Conservation (phyloP, 2,888 invertebrate genomes). For the Alitta virens region DNA sequence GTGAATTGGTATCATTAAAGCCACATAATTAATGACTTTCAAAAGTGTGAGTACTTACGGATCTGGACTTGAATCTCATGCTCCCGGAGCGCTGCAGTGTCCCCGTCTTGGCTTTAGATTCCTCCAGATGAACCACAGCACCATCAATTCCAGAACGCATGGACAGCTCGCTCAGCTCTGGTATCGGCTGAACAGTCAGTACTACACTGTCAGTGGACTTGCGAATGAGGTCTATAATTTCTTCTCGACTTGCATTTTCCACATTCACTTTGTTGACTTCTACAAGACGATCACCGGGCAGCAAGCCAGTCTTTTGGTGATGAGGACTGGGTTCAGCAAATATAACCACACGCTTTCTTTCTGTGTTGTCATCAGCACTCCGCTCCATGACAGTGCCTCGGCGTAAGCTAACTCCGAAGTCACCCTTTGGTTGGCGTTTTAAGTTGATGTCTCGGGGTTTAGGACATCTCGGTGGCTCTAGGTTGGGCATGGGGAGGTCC, state of each 20-base stretch:
- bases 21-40: too few relatives aligned
- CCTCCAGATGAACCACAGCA: slow-evolving; percentile 67
- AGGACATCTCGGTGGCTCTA: slow-evolving; percentile 52
- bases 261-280: slow-evolving; percentile 87
- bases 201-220: slow-evolving; percentile 59
- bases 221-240: slow-evolving; percentile 85
- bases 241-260: slow-evolving; percentile 81
- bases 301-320: slow-evolving; percentile 74
- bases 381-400: slow-evolving; percentile 74
- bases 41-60: slow-evolving; percentile 16
- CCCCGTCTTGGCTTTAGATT: slow-evolving; percentile 65
- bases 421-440: slow-evolving; percentile 69
- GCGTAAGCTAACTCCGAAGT: slow-evolving; percentile 90
- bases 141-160: slow-evolving; percentile 73
- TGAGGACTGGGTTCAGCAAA: slow-evolving; percentile 86
- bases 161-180: slow-evolving; percentile 86
- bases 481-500: slow-evolving; percentile 52
- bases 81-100: slow-evolving; percentile 78
- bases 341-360: slow-evolving; percentile 72
- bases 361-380: slow-evolving; percentile 32
- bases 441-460: slow-evolving; percentile 73
- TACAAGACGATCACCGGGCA: slow-evolving; percentile 91
- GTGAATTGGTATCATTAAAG: too few relatives aligned
- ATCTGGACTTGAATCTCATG: slow-evolving; percentile 40
- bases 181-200: slow-evolving; percentile 90